phyloP scores from a whole-genome alignment of 2,888 invertebrate genomes.

The Smittia aterrima region DNA sequence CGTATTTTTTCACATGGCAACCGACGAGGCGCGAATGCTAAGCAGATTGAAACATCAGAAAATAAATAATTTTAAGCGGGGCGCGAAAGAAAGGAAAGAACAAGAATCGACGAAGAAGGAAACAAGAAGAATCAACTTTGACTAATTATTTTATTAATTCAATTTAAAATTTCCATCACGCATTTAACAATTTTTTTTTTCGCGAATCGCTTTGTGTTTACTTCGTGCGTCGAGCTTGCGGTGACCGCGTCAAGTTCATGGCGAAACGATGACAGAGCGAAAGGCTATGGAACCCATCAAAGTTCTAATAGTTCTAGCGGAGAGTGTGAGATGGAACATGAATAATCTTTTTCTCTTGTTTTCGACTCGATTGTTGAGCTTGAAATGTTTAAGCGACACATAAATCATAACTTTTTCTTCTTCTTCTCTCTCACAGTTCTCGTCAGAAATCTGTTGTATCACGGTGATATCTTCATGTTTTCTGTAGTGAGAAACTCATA shows the following conservation, averaged over 20 bases:
- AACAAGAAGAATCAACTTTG: background rate
- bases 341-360: background rate
- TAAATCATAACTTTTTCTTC: background rate
- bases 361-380: background rate
- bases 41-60: background rate
- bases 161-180: constrained; percentile 16
- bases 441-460: background rate
- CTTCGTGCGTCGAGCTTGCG: background rate
- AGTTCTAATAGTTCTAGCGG: background rate
- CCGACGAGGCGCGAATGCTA: background rate
- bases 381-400: background rate
- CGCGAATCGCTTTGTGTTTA: background rate
- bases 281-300: background rate
- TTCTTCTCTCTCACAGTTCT: background rate
- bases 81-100: background rate
- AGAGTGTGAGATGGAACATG: background rate
- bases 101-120: too few species aligned
- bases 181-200: background rate
- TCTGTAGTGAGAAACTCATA: background rate
- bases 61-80: background rate
- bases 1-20: background rate
- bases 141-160: constrained; percentile 21
- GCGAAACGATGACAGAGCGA: background rate
- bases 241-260: constrained; percentile 1
- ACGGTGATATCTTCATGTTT: background rate